Conservation (phyloP, 2,888 invertebrate genomes). For the Lepidochrysops patricia region DNA sequence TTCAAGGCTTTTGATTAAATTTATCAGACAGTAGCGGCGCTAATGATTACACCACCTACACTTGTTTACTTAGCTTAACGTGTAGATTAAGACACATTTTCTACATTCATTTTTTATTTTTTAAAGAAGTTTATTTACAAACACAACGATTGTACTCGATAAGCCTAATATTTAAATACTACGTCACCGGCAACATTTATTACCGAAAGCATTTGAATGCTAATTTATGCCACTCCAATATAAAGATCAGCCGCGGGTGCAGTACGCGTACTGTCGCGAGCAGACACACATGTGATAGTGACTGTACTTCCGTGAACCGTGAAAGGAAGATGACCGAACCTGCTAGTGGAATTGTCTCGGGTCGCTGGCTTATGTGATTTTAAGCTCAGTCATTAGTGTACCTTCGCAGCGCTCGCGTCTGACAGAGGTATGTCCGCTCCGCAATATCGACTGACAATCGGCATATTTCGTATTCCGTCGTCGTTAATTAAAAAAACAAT, state of each 20-base stretch:
- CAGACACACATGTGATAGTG: constrained; percentile 21
- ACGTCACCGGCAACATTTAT: constrained; percentile 5
- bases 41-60: too few species aligned
- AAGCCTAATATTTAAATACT: constrained; percentile 1
- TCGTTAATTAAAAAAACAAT: constrained; percentile 6
- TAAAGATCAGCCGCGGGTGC: constrained; percentile 26
- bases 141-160: background rate
- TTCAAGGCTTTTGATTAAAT: background rate
- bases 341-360: constrained; percentile 39
- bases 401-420: constrained; percentile 38
- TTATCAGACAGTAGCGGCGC: background rate
- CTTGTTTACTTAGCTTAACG: too few species aligned
- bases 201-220: constrained; percentile 26
- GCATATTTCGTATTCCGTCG: constrained; percentile 1
- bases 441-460: constrained; percentile 42
- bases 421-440: constrained; percentile 42
- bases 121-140: background rate
- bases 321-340: constrained; percentile 35
- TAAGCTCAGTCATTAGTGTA: constrained; percentile 39
- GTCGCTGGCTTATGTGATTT: constrained; percentile 26
- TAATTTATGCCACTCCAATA: constrained; percentile 37
- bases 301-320: constrained; percentile 25
- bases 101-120: background rate
- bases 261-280: constrained; percentile 26
- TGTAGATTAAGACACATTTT: too few species aligned